Base-by-base conservation (phyloP, 2,888 invertebrate species). In the Scaptomyza flava region DNA sequence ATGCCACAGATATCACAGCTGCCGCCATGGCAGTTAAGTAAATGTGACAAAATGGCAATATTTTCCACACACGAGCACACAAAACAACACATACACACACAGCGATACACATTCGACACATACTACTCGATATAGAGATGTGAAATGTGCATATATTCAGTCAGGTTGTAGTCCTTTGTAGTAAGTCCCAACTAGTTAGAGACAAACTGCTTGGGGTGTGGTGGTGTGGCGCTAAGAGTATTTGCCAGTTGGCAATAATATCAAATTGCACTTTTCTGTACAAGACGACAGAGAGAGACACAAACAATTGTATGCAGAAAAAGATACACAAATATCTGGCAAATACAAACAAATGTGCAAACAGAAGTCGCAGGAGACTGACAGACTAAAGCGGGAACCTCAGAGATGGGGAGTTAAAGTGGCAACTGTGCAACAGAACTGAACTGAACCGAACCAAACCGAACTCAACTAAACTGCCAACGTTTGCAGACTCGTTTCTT, bases 191-290 rank as follows among this genome's bases (percentile, higher is more conserved):
- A 45, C 53, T 58, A 57, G 72, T 65, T 57, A 38, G 57, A 54
- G 67, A 52, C 62, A 77, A 74, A 63, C 54, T 53, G 63, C 63
- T 65, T 70, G 56, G 48, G 66, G 75, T 66, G 54, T 69, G 75
- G 61, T 20, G 48, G 17, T 34, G 33, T 33, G 70, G 62, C 73
- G 62, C 76, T 76, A 72, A 88, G 84, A 70, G 85, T 89, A 81
- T 88, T 88, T 85, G 87, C 79, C 68, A 77, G 79, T 88, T 87
- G 85, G 79, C 79, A 89, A 89, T 89, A 85, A 89, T 89, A 85
- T 85, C 89, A 87, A 85, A 85, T 89, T 89, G 87, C 84, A 89
- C 79, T 83, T 77, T 74, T 84, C 75, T 69, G 41, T 61, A 66
- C 58, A 61, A 31, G 41, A 31, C 38, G 17, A 23, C 46, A 17